Evolutionary conservation across 2,113 vertebrate genomes (phyloP), one percentile per base, ranked within the genome.

Genomic region (Indri indri): DNA sequence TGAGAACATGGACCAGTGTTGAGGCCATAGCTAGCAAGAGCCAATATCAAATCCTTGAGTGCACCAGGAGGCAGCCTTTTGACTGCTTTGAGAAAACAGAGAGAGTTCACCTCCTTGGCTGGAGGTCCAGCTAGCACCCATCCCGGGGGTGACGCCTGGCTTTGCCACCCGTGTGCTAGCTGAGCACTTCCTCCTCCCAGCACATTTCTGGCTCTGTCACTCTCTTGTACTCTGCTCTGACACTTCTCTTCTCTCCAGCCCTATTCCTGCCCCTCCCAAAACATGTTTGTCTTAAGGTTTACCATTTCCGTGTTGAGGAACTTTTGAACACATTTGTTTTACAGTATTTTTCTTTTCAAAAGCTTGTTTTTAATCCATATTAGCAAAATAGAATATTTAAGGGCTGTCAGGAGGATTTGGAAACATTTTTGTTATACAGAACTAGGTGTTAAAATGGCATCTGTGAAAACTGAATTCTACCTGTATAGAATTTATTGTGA

Each of bases 401-500:
- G 32, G 13, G 40, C 65, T 96, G 76, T 96, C 81, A 96, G 61
- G 76, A 97, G 77, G 27, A 92, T 88, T 92, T 88, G 66, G 71
- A 95, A 97, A 82, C 42, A 63, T 37, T 91, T 85, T 96, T 92
- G 54, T 82, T 96, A 92, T 47, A 86, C 37, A 92, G 40, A 90
- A 52, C 47, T 45, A 90, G 61, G 88, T 96, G 94, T 92, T 97
- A 82, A 92, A 95, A 93, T 65, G 47, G 63, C 54, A 94, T 93
- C 74, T 97, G 77, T 68, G 37, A 96, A 97, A 95, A 96, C 0
- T 57, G 54, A 82, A 90, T 91, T 97, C 68, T 91, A 96, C 91
- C 77, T 91, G 40, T 85, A 59, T 88, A 76, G 92, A 92, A 97
- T 90, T 95, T 96, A 80, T 89, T 73, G 95, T 71, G 6, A 1